Evolutionary conservation across 2,113 vertebrate genomes (phyloP), one percentile per base, ranked within the genome.

Genomic region (Osmerus eperlanus): DNA sequence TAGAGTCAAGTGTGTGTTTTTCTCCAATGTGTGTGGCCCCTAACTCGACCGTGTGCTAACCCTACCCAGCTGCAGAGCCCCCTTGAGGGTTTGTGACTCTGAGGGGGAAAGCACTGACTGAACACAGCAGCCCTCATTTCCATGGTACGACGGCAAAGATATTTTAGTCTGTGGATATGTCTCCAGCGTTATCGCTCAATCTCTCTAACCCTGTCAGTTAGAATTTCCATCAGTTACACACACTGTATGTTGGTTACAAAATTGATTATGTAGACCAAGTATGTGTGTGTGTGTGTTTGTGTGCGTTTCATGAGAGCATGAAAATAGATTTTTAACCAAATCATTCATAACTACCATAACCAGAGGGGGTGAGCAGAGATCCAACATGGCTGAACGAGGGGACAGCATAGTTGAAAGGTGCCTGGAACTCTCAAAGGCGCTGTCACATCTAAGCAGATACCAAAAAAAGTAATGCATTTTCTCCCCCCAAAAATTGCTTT

Each of bases 21-120:
- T 67, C 13, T 25, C 12, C 9, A 18, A 52, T 54, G 66, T 28
- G 87, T 88, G 87, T 88, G 88, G 88, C 84, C 87, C 84, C 86
- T 88, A 88, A 89, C 82, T 90, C 83, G 81, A 90, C 86, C 89
- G 86, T 90, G 87, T 86, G 86, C 88, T 89, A 90, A 90, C 89
- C 84, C 79, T 78, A 80, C 87, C 88, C 89, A 90, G 89, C 89
- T 90, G 89, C 88, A 89, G 75, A 83, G 86, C 70, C 84, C 89
- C 89, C 89, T 88, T 78, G 89, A 90, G 89, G 89, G 85, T 88
- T 88, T 82, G 85, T 88, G 76, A 75, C 85, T 85, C 85, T 78
- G 89, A 86, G 78, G 71, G 74, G 66, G 61, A 54, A 61, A 13
- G 65, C 54, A 73, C 18, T 36, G 63, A 66, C 70, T 74, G 77